Percentiles rank a stretch among this genome's conserved stretches.
These are phyloP conservation scores for Oncorhynchus nerka DNA, from an alignment of 2,113 vertebrate species.

Conservation along the genomic window DNA sequence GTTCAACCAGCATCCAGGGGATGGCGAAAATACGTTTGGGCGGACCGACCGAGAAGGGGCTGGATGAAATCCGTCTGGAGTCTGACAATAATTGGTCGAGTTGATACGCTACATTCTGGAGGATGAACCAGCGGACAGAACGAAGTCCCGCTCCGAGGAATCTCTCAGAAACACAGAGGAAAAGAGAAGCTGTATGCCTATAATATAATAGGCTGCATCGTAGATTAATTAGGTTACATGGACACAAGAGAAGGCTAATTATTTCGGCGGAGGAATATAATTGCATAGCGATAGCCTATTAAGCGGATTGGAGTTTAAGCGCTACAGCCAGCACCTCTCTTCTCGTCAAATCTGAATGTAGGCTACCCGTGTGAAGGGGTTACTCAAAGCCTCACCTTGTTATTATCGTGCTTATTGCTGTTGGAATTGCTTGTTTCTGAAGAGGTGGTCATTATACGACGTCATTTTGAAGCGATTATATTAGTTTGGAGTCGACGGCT, in stretches of 20 bases:
- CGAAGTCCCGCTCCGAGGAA: background rate
- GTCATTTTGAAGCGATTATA: slow-evolving; percentile 36
- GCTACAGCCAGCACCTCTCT: background rate
- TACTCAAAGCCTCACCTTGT: background rate
- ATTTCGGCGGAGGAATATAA: background rate
- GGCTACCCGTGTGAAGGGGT: slow-evolving; percentile 13
- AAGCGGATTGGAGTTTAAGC: too few species aligned
- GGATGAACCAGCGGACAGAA: background rate
- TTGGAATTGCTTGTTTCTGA: background rate
- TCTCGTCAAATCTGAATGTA: slow-evolving; percentile 14
- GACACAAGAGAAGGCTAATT: background rate
- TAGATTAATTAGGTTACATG: too few species aligned
- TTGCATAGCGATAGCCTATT: background rate
- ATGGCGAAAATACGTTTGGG: slow-evolving; percentile 43
- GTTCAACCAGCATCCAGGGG: slow-evolving; percentile 39
- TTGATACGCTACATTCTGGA: slow-evolving; percentile 2
- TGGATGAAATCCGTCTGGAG: slow-evolving; percentile 45
- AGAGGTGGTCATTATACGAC: background rate
- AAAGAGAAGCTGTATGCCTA: too few species aligned
- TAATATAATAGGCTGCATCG: too few species aligned
- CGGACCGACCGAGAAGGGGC: slow-evolving; percentile 40
- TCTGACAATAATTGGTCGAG: slow-evolving; percentile 63
- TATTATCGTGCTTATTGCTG: background rate
- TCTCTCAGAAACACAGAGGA: background rate
- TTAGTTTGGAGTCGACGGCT: slow-evolving; percentile 39